Evolutionary conservation across 1,140 invertebrate genomes (phyloP).

Genomic region (Acromyrmex heyeri): DNA sequence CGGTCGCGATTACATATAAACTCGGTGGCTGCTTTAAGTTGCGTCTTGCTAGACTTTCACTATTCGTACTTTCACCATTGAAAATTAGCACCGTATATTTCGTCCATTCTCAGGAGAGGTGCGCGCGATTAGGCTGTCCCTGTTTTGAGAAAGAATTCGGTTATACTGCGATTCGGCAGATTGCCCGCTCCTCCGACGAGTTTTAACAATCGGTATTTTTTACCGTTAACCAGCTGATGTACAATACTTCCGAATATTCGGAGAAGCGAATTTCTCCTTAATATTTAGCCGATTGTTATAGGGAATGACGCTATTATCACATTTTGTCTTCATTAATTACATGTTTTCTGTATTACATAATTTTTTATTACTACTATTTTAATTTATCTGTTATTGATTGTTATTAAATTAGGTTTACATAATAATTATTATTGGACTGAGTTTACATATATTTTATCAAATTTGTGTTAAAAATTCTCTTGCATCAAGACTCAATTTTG

Average conservation of each 20-base stretch:
- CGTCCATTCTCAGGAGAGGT: conserved; percentile 23
- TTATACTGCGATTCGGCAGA: not conserved
- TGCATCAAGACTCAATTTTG: not conserved
- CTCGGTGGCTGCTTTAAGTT: conserved; percentile 57
- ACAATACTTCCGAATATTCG: not conserved
- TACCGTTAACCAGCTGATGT: not conserved
- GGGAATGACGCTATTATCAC: not conserved
- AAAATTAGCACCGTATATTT: conserved; percentile 69
- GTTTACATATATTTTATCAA: not conserved
- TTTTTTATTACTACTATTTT: not conserved
- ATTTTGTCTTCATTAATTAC: not conserved
- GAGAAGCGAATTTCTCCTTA: not conserved
- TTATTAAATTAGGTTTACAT: not conserved
- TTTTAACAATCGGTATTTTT: not conserved
- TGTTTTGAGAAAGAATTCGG: not conserved
- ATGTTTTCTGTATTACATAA: not conserved
- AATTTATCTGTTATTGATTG: not conserved
- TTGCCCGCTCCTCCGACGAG: not conserved
- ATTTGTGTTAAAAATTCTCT: not conserved
- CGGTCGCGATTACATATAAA: conserved; percentile 19
- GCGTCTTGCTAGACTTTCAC: conserved; percentile 75
- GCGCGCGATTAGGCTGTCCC: not conserved
- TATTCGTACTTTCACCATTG: conserved; percentile 77
- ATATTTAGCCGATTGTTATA: not conserved
- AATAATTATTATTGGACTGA: conserved; percentile 1